Evolutionary conservation across 2,113 vertebrate genomes (phyloP).

Genomic region (Mugil cephalus): DNA sequence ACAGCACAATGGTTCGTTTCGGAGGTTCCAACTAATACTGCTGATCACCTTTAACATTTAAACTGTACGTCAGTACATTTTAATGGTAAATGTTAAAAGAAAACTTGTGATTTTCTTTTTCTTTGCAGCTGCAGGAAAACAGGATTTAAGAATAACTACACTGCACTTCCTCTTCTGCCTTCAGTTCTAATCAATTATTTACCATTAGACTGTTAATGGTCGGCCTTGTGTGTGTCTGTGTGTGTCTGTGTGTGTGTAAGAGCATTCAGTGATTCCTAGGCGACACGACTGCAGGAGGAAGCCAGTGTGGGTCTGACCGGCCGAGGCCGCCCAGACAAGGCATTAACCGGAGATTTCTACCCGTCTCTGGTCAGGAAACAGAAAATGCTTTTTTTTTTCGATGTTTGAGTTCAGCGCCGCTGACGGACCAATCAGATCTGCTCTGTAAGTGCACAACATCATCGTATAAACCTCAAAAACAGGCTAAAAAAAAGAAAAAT

Average conservation of each 20-base stretch:
- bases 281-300: slow-evolving; percentile 20
- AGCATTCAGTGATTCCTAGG: slow-evolving; percentile 34
- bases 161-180: slow-evolving; percentile 32
- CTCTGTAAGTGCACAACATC: slow-evolving; percentile 44
- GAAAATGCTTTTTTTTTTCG: slow-evolving; percentile 62
- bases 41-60: no score
- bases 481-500: slow-evolving; percentile 41
- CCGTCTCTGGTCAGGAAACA: slow-evolving; percentile 51
- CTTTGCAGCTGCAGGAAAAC: slow-evolving; percentile 18
- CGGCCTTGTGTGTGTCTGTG: slow-evolving; percentile 22
- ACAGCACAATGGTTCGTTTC: no score
- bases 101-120: no score
- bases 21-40: no score
- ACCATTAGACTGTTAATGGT: slow-evolving; percentile 35
- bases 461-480: slow-evolving; percentile 29
- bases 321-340: slow-evolving; percentile 47
- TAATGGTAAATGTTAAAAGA: no score
- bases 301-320: slow-evolving; percentile 14
- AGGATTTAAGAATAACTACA: slow-evolving; percentile 9
- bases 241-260: slow-evolving; percentile 26
- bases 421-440: slow-evolving; percentile 26
- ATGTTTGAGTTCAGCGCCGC: slow-evolving; percentile 40
- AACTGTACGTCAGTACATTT: no score
- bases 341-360: slow-evolving; percentile 49
- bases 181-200: slow-evolving; percentile 44